Conservation (phyloP, 2,888 invertebrate species). For the Mesorhabditis sp. region DNA sequence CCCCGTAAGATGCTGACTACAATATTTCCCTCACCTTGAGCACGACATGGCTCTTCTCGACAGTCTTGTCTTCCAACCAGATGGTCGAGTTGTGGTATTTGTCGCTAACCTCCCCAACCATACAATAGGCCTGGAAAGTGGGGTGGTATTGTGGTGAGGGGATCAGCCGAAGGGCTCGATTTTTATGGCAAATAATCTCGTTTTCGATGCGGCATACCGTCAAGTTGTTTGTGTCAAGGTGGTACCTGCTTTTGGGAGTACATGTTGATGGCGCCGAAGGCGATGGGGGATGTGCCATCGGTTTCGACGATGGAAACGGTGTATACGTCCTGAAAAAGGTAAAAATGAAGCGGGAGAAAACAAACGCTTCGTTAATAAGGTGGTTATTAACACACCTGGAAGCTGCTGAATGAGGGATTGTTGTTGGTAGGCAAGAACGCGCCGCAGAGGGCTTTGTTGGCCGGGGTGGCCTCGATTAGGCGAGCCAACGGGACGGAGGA, state of each 20-base stretch:
- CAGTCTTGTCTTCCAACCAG: slow-evolving; percentile 32
- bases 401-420: slow-evolving; percentile 39
- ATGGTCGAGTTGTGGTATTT: slow-evolving; percentile 40
- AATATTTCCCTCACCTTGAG: slow-evolving; percentile 24
- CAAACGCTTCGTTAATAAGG: background rate
- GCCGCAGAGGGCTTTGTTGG: slow-evolving; percentile 34
- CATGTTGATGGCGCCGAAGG: slow-evolving; percentile 46
- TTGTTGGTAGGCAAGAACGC: slow-evolving; percentile 52
- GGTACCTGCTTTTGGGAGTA: slow-evolving; percentile 40
- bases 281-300: slow-evolving; percentile 33
- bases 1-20: too few species aligned
- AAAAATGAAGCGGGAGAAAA: background rate
- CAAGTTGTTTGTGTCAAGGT: background rate
- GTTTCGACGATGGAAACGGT: slow-evolving; percentile 41
- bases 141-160: background rate
- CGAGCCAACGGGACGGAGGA: slow-evolving; percentile 18
- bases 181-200: background rate
- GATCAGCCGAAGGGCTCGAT: background rate
- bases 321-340: slow-evolving; percentile 20
- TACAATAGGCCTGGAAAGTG: slow-evolving; percentile 43
- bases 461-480: slow-evolving; percentile 28
- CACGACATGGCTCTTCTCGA: slow-evolving; percentile 25
- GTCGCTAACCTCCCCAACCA: slow-evolving; percentile 40
- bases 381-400: slow-evolving; percentile 13
- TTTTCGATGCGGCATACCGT: background rate